Evolutionary conservation across 2,113 vertebrate genomes (phyloP).

Genomic region (Pluvialis apricaria): DNA sequence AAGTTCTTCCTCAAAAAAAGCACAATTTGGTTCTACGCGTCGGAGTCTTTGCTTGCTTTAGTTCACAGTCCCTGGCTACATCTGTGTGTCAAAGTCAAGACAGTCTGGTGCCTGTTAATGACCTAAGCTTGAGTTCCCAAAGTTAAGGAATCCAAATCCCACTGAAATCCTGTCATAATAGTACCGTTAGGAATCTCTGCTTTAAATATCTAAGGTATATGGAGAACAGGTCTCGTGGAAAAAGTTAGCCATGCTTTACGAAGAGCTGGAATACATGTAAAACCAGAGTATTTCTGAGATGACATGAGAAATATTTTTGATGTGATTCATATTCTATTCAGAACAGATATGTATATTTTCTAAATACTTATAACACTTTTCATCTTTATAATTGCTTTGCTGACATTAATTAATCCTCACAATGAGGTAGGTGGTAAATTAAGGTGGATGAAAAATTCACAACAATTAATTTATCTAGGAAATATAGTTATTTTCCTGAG

Average conservation of each 20-base stretch:
- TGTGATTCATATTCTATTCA: not conserved
- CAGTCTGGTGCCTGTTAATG: not conserved
- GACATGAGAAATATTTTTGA: not conserved
- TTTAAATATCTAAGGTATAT: not conserved
- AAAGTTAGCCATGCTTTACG: not conserved
- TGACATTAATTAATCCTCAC: slow-evolving; percentile 7
- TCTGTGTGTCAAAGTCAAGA: not conserved
- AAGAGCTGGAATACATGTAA: not conserved
- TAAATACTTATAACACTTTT: not conserved
- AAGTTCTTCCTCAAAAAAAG: not conserved
- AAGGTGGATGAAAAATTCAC: slow-evolving; percentile 3
- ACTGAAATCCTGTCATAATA: not conserved
- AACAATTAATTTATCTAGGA: not conserved
- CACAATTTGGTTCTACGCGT: not conserved
- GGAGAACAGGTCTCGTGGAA: not conserved
- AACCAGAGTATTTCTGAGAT: not conserved
- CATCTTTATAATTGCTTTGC: slow-evolving; percentile 12
- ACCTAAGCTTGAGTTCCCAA: not conserved
- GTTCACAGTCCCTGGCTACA: not conserved
- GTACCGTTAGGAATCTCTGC: not conserved
- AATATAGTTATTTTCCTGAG: not conserved
- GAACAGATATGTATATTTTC: not conserved
- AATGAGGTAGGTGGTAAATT: not conserved
- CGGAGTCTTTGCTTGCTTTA: not conserved
- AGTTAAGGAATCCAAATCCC: not conserved